These are phyloP conservation scores for Dasyurus viverrinus DNA, from an alignment of 2,113 vertebrate genomes.

Conservation along the genomic window DNA sequence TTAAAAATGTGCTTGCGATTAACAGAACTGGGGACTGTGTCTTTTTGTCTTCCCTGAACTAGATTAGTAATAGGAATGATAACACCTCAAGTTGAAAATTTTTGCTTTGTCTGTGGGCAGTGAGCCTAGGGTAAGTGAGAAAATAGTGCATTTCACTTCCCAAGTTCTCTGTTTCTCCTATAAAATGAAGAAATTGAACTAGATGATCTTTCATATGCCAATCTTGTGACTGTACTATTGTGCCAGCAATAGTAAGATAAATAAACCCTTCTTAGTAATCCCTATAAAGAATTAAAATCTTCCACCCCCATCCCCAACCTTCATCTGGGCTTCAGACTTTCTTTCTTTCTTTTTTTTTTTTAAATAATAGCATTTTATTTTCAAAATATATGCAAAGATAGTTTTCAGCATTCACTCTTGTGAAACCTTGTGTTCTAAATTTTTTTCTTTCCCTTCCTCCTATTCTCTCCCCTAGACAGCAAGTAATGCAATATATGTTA, in stretches of 20 bases:
- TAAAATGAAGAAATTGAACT: background rate
- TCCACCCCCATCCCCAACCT: background rate
- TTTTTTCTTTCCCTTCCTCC: too few species aligned
- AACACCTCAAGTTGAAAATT: background rate
- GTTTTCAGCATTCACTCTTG: too few species aligned
- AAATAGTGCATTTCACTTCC: background rate
- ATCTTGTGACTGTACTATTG: background rate
- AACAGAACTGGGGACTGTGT: background rate
- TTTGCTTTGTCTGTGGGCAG: background rate
- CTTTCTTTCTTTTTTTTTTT: too few species aligned
- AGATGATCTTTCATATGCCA: background rate
- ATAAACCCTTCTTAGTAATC: background rate
- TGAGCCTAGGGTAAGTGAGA: background rate
- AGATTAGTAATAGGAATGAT: background rate
- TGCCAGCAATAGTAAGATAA: background rate
- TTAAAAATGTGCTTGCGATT: background rate
- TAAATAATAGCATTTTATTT: too few species aligned
- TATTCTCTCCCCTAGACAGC: too few species aligned
- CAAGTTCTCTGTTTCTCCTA: background rate
- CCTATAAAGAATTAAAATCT: background rate
- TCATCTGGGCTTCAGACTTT: background rate
- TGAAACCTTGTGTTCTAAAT: too few species aligned
- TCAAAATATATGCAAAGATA: too few species aligned
- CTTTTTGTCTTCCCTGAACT: background rate
- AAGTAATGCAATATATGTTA: too few species aligned